Evolutionary conservation across 1,140 invertebrate genomes (phyloP).

Genomic region (Helicoverpa zea): DNA sequence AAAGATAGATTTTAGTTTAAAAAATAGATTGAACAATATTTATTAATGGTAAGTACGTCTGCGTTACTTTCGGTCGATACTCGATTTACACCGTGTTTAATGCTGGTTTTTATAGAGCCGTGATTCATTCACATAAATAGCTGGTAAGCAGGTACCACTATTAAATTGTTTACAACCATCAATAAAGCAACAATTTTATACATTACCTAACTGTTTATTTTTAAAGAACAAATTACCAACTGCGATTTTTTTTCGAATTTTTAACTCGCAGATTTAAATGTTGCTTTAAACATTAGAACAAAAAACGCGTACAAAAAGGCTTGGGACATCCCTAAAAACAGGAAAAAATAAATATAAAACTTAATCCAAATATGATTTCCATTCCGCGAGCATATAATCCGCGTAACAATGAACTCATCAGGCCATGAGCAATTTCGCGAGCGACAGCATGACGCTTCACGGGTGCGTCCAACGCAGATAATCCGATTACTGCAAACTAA

Average conservation of each 20-base stretch:
- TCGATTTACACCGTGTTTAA: conserved; percentile 16
- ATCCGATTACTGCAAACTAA: conserved; percentile 32
- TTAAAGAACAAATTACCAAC: background rate
- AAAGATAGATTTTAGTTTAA: conserved; percentile 21
- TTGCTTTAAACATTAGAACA: too few species aligned
- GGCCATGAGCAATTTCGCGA: conserved; percentile 50
- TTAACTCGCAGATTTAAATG: too few species aligned
- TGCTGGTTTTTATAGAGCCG: conserved; percentile 20
- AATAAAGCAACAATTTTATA: conserved; percentile 20
- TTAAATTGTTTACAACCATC: conserved; percentile 5
- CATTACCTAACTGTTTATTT: background rate
- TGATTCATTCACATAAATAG: conserved; percentile 22
- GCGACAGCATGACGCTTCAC: conserved; percentile 35
- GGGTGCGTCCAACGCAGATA: conserved; percentile 16
- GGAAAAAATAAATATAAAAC: background rate
- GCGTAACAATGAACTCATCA: conserved; percentile 39
- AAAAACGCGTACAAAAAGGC: too few species aligned
- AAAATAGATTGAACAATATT: conserved; percentile 25
- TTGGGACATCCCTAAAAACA: background rate
- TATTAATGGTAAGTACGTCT: conserved; percentile 5
- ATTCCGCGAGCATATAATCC: conserved; percentile 9
- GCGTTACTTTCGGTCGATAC: conserved; percentile 5
- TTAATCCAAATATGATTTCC: background rate
- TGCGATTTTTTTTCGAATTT: too few species aligned
- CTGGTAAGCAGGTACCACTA: conserved; percentile 7